Conservation (phyloP, 1,140 invertebrate genomes). For the Trypoxylus dichotomus region DNA sequence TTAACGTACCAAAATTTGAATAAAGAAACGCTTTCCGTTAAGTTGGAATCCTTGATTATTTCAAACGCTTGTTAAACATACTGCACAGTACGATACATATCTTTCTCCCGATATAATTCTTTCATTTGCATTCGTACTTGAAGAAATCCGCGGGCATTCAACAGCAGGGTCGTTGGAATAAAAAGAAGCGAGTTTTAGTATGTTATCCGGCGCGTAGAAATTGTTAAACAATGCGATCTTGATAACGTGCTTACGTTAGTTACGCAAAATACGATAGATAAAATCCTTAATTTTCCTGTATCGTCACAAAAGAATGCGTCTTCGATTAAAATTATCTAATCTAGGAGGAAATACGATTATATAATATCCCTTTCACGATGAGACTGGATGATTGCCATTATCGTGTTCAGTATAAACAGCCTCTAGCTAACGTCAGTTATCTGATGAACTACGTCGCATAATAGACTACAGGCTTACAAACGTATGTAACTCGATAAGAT, state of each 20-base stretch:
- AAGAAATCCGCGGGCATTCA: not conserved
- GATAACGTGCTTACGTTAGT: not conserved
- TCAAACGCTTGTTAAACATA: not conserved
- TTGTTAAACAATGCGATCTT: not conserved
- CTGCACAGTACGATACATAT: too few relatives aligned
- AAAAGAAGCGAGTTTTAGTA: not conserved
- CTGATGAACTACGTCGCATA: too few relatives aligned
- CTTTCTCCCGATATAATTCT: not conserved
- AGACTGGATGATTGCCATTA: too few relatives aligned
- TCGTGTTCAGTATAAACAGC: too few relatives aligned
- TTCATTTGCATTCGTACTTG: not conserved
- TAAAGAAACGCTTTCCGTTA: not conserved
- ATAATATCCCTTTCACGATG: too few relatives aligned
- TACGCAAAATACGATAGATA: not conserved
- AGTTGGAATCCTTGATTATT: not conserved
- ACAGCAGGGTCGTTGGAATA: not conserved
- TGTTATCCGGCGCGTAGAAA: not conserved
- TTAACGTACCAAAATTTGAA: not conserved
- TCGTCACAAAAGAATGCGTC: not conserved
- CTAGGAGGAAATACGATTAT: not conserved
- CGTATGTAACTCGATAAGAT: too few relatives aligned
- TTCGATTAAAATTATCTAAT: not conserved
- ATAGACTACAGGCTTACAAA: too few relatives aligned
- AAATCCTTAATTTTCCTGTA: not conserved
- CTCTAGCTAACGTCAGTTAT: too few relatives aligned